Evolutionary conservation across 2,888 invertebrate species (phyloP).

Genomic region (Diogma glabrata): DNA sequence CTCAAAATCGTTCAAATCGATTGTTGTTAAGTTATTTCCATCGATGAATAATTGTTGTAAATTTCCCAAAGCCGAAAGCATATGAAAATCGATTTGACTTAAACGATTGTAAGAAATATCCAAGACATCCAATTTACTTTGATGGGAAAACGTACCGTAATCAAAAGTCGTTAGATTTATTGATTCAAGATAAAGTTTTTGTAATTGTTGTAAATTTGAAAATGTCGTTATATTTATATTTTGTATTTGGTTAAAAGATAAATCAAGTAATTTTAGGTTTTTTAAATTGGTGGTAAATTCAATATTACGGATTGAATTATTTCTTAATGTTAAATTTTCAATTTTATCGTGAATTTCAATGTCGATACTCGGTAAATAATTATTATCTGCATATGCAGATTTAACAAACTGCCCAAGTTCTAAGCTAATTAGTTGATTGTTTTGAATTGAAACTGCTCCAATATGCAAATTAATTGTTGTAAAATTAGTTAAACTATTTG

Average conservation of each 20-base stretch:
- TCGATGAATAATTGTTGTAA: neutral
- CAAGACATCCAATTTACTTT: neutral
- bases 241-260: neutral
- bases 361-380: neutral
- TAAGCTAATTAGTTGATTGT: too few species aligned
- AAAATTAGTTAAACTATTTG: neutral
- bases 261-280: neutral
- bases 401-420: neutral
- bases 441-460: too few species aligned
- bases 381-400: neutral
- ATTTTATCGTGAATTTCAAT: neutral
- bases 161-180: neutral
- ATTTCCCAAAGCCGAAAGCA: neutral
- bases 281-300: neutral
- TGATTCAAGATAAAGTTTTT: neutral
- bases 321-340: neutral
- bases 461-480: too few species aligned
- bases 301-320: neutral
- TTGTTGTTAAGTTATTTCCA: slow-evolving; percentile 1
- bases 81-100: neutral
- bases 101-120: neutral
- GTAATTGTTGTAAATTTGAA: neutral
- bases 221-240: neutral
- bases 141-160: neutral
- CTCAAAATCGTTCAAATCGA: neutral